Evolutionary conservation across 2,113 vertebrate species (phyloP).

Genomic region (Seriola aureovittata): DNA sequence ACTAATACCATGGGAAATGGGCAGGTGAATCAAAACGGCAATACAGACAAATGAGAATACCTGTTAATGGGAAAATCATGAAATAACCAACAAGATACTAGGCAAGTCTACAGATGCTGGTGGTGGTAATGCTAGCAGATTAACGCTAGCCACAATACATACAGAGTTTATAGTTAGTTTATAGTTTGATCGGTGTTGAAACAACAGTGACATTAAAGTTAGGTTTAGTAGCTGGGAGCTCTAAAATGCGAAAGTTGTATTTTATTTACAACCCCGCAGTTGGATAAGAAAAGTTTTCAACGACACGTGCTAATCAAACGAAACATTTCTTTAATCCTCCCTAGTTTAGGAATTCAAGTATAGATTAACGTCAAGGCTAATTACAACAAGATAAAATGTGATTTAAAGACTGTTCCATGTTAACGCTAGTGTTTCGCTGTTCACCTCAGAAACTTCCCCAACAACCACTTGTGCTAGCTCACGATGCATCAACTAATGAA

Average conservation of each 20-base stretch:
- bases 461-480: slow-evolving; percentile 6
- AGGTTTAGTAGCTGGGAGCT: not conserved
- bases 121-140: slow-evolving; percentile 29
- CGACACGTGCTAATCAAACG: slow-evolving; percentile 56
- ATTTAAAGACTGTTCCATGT: not conserved
- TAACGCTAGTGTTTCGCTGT: not conserved
- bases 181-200: not conserved
- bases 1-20: not conserved
- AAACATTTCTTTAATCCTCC: not conserved
- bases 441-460: not conserved
- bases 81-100: not conserved
- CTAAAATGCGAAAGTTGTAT: not conserved
- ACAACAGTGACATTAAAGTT: not conserved
- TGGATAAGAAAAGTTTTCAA: slow-evolving; percentile 27
- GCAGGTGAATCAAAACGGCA: rapidly evolving
- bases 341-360: not conserved
- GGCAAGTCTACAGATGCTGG: not conserved
- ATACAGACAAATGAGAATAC: not conserved
- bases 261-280: not conserved
- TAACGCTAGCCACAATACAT: slow-evolving; percentile 2
- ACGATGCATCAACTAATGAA: not conserved
- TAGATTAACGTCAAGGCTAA: not conserved
- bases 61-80: not conserved
- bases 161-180: not conserved
- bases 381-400: not conserved